These are phyloP conservation scores for Clarias pachynema DNA, from an alignment of 2,797 vertebrate genomes.

Conservation along the genomic window DNA sequence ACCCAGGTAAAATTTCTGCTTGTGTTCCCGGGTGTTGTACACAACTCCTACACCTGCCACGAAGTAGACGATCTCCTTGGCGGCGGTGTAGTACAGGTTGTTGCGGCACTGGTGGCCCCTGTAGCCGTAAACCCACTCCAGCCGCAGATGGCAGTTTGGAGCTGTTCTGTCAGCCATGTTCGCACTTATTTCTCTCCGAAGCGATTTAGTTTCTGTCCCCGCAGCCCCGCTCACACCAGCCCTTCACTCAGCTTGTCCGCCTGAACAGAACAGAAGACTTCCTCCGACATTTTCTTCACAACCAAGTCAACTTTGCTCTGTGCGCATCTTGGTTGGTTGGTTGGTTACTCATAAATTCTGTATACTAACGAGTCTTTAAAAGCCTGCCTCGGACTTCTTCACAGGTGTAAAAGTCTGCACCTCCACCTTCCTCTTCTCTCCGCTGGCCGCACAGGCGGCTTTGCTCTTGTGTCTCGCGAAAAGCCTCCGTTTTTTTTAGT, in stretches of 20 bases:
- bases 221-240: conserved; percentile 66
- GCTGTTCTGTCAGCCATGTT: conserved; percentile 97
- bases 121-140: conserved; percentile 99
- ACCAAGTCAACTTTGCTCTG: conserved; percentile 43
- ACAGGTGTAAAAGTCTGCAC: conserved; percentile 50
- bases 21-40: conserved; percentile 97
- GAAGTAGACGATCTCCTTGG: conserved; percentile 98
- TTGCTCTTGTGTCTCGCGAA: conserved; percentile 70
- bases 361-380: conserved; percentile 34
- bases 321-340: conserved; percentile 21
- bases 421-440: conserved; percentile 29
- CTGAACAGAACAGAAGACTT: conserved; percentile 38
- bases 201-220: conserved; percentile 69
- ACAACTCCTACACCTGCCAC: conserved; percentile 97
- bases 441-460: conserved; percentile 59
- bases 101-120: conserved; percentile 99
- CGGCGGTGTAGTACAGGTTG: conserved; percentile 99
- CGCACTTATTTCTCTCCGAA: conserved; percentile 53
- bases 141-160: conserved; percentile 95
- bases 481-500: conserved; percentile 67
- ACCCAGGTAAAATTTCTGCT: conserved; percentile 99
- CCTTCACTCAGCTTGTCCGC: conserved; percentile 61
- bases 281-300: conserved; percentile 43
- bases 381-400: conserved; percentile 52
- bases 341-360: conserved; percentile 6